Conservation (phyloP, 2,888 invertebrate species). For the Rhagonycha fulva region DNA sequence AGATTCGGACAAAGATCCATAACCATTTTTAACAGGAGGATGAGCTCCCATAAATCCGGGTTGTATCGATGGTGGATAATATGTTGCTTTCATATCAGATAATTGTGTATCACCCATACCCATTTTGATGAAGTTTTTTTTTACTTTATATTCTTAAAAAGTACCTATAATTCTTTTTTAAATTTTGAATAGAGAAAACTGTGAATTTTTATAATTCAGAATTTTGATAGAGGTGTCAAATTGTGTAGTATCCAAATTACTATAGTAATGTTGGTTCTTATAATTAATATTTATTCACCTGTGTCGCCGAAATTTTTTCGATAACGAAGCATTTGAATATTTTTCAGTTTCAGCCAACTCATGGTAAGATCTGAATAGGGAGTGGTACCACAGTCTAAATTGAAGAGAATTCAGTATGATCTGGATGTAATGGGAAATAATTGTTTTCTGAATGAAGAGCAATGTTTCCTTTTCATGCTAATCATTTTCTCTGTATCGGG, state of each 20-base stretch:
- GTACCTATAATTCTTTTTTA: not conserved
- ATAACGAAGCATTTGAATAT: too few species aligned
- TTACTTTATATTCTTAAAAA: constrained; percentile 13
- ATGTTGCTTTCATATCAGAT: constrained; percentile 47
- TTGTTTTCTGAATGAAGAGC: too few species aligned
- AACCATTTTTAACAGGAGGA: constrained; percentile 48
- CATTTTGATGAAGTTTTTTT: constrained; percentile 17
- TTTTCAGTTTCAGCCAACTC: too few species aligned
- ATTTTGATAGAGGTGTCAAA: not conserved
- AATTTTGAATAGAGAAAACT: constrained; percentile 7
- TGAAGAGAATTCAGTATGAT: too few species aligned
- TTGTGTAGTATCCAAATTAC: not conserved
- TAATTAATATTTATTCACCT: too few species aligned
- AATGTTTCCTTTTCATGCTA: too few species aligned
- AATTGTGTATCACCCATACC: constrained; percentile 42
- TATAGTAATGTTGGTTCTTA: not conserved
- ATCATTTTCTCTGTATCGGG: too few species aligned
- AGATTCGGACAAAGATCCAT: constrained; percentile 42
- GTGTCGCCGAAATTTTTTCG: too few species aligned
- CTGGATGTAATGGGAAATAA: too few species aligned
- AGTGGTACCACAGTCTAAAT: too few species aligned
- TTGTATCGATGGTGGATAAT: constrained; percentile 50
- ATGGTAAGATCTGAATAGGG: too few species aligned
- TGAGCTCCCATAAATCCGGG: constrained; percentile 51
- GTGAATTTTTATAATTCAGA: constrained; percentile 17